phyloP scores from a whole-genome alignment of 2,113 vertebrate genomes.

The Pelvicachromis taeniatus region DNA sequence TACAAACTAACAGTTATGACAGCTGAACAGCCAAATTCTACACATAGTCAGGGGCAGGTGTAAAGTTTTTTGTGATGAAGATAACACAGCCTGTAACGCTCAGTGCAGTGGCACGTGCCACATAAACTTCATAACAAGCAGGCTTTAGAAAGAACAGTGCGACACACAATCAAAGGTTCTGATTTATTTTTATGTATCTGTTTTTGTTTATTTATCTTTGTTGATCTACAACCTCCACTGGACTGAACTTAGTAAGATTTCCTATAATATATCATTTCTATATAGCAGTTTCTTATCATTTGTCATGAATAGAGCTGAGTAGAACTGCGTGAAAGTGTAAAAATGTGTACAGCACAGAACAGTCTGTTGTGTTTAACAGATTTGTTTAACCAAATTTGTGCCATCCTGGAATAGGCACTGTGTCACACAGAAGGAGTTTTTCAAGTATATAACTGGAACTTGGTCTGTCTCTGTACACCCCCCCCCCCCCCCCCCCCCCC shows the following conservation, averaged over 20 bases:
- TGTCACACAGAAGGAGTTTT: not conserved
- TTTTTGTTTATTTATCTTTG: not conserved
- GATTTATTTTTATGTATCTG: not conserved
- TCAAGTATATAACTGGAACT: not conserved
- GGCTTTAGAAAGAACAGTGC: too few relatives aligned
- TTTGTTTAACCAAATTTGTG: not conserved
- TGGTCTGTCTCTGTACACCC: not conserved
- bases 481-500: too few relatives aligned
- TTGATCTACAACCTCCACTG: not conserved
- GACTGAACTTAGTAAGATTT: not conserved
- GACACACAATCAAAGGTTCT: rapidly evolving
- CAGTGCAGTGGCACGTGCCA: not conserved
- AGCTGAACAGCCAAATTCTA: not conserved
- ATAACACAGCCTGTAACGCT: rapidly evolving
- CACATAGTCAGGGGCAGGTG: not conserved
- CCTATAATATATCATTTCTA: not conserved
- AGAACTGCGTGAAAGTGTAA: not conserved
- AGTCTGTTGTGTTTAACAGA: not conserved
- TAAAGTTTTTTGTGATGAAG: not conserved
- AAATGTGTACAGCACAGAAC: not conserved
- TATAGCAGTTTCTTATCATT: not conserved
- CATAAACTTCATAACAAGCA: not conserved
- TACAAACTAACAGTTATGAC: not conserved
- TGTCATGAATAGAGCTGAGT: not conserved
- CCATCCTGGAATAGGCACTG: not conserved